Conservation (phyloP, 2,888 invertebrate species). For the Diarsia mendica region DNA sequence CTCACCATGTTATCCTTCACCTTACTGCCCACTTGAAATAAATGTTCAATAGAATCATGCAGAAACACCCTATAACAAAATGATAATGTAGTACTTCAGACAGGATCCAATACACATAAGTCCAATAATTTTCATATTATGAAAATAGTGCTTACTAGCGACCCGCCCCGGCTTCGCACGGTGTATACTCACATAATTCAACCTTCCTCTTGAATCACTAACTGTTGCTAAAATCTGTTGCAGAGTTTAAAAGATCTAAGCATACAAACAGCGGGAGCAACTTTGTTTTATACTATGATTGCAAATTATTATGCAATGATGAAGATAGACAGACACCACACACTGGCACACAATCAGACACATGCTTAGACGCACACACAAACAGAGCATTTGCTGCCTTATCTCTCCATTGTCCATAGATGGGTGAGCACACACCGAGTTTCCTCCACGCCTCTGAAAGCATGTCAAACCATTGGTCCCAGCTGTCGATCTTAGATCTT, state of each 20-base stretch:
- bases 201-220: too few relatives aligned
- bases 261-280: too few relatives aligned
- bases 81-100: background rate
- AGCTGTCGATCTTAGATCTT: background rate
- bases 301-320: constrained; percentile 8
- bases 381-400: background rate
- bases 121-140: background rate
- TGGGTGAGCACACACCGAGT: background rate
- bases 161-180: too few relatives aligned
- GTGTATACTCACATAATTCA: too few relatives aligned
- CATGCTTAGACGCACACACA: background rate
- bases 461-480: too few relatives aligned
- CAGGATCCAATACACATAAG: background rate
- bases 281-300: background rate
- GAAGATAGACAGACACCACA: background rate
- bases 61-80: background rate
- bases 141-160: background rate
- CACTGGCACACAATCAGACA: background rate
- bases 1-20: too few relatives aligned
- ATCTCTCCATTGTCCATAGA: background rate
- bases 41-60: background rate
- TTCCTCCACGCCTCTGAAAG: background rate
- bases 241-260: too few relatives aligned
- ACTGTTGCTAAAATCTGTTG: too few relatives aligned
- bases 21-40: background rate